These are phyloP conservation scores for Heliconius cydno DNA, from an alignment of 2,888 invertebrate species.

Conservation along the genomic window DNA sequence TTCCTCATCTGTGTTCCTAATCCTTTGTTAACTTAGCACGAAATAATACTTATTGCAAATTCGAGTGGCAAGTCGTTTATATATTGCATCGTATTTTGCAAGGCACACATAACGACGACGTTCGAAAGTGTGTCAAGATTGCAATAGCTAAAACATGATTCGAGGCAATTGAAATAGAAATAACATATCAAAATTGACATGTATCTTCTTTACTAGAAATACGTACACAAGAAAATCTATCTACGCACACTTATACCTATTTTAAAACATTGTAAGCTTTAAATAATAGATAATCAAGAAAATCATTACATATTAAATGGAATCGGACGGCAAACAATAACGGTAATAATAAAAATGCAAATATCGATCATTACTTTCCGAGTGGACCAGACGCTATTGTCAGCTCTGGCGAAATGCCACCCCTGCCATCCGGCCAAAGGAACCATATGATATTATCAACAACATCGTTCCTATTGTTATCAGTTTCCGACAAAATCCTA, in stretches of 20 bases:
- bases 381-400: conserved; percentile 66
- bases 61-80: conserved; percentile 57
- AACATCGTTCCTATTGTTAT: conserved; percentile 54
- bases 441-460: conserved; percentile 52
- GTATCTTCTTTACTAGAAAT: not conserved
- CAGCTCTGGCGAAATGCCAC: conserved; percentile 65
- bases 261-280: not conserved
- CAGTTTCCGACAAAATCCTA: conserved; percentile 36
- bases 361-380: conserved; percentile 65
- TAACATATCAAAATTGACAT: conserved; percentile 44
- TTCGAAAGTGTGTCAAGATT: conserved; percentile 82
- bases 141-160: conserved; percentile 69
- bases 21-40: conserved; percentile 33
- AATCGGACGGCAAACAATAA: conserved; percentile 51
- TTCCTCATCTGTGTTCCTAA: conserved; percentile 15
- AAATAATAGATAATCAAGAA: conserved; percentile 44
- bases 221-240: too few species aligned
- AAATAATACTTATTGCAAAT: conserved; percentile 50
- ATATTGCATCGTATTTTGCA: conserved; percentile 75
- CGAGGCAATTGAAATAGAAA: conserved; percentile 68
- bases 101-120: conserved; percentile 77
- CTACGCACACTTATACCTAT: too few species aligned
- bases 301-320: conserved; percentile 46
- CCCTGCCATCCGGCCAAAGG: conserved; percentile 58
- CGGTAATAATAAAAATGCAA: conserved; percentile 67